Conservation (phyloP, 2,888 invertebrate species). For the Diaphora mendica region DNA sequence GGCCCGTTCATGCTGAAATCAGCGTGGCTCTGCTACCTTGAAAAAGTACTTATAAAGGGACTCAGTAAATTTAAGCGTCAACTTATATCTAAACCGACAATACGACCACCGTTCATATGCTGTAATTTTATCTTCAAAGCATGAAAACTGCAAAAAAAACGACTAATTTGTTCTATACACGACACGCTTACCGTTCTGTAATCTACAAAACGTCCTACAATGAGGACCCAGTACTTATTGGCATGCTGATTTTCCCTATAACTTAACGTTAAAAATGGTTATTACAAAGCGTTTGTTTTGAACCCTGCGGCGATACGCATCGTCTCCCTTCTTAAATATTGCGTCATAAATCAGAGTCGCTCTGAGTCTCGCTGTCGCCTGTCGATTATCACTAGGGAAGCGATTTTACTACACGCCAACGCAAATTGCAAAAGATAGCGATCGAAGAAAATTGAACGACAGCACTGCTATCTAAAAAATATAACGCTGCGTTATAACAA, state of each 20-base stretch:
- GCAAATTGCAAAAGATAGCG: constrained; percentile 65
- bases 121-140: not conserved
- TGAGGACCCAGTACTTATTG: constrained; percentile 23
- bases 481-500: constrained; percentile 23
- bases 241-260: constrained; percentile 44
- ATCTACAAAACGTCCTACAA: constrained; percentile 3
- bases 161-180: not conserved
- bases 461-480: constrained; percentile 44
- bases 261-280: constrained; percentile 48
- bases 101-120: not conserved
- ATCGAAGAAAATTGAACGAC: constrained; percentile 60
- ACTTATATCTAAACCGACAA: not conserved
- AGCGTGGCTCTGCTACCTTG: too few species aligned
- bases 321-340: constrained; percentile 66
- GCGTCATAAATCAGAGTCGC: constrained; percentile 74
- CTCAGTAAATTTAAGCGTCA: not conserved
- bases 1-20: too few species aligned
- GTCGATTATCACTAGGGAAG: constrained; percentile 75
- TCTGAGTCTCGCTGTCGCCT: constrained; percentile 69
- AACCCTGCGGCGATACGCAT: constrained; percentile 52
- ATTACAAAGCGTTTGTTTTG: constrained; percentile 52
- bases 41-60: too few species aligned
- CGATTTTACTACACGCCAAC: constrained; percentile 57
- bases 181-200: not conserved
- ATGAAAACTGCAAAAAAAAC: not conserved